Base-by-base conservation (phyloP, 2,113 vertebrate species). In the Syngnathus typhle region DNA sequence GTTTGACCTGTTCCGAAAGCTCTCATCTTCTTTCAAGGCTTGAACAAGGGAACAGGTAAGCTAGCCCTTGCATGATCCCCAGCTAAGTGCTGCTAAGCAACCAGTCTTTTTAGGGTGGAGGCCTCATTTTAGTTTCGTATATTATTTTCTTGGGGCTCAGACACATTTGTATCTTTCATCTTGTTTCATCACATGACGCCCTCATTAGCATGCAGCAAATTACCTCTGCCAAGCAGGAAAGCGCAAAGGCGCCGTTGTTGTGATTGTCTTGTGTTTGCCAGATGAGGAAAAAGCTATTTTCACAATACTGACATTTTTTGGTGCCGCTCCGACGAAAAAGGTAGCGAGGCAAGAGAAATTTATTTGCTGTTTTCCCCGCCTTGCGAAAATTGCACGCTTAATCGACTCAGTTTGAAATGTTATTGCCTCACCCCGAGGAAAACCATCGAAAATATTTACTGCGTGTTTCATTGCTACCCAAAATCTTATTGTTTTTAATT, bases 11-110 rank as follows among this genome's bases (percentile, higher is more conserved):
- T 62, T 7, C n/a, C 13, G 38, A n/a, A n/a, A 12, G 60, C 27
- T 5, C 55, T 58, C 55, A 3, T 32, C 23, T 27, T 60, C 67
- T 72, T 69, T 68, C 36, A 23, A 18, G 41, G 60, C 11, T 62
- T 44, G 12, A 62, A 41, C 38, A 60, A 21, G 36, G 9, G 37
- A 38, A 43, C 60, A 1, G n/a, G 9, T 23, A 61, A 61, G 8
- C 39, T 43, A 13, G 21, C 8, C 19, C 60, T 61, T 27, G 10
- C 18, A n/a, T 41, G 60, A 43, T 39, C 38, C 38, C 59, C 27
- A n/a, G 59, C 10, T n/a, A 43, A 41, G 38, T 39, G 38, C 39
- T 39, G 60, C 21, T 12, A 56, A 23, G 23, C 11, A 56, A 56
- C 21, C 54, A 13, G 19, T 43, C 12, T 21, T 61, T 60, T 60